phyloP scores from a whole-genome alignment of 1,140 invertebrate species.

The Lordiphosa collinella region DNA sequence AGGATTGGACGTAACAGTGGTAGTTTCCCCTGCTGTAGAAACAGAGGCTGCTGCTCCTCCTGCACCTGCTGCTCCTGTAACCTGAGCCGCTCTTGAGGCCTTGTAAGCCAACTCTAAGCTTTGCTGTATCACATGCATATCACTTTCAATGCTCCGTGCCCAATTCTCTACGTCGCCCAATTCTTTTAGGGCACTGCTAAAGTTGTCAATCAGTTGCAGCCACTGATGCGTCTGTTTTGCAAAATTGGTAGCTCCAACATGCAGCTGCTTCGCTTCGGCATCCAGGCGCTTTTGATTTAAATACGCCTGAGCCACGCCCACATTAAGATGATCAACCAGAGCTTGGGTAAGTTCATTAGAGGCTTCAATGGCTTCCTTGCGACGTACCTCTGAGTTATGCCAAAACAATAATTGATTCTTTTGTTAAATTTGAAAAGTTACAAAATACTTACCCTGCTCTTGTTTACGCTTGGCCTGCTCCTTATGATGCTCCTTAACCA shows the following conservation, averaged over 20 bases:
- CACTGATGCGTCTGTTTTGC: constrained; percentile 98
- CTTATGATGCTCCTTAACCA: constrained; percentile 92
- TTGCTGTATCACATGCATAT: constrained; percentile 95
- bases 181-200: constrained; percentile 97
- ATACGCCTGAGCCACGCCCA: constrained; percentile 98
- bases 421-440: not conserved
- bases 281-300: constrained; percentile 98
- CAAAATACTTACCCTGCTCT: constrained; percentile 85
- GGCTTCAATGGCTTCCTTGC: constrained; percentile 95
- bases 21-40: not conserved
- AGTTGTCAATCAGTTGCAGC: constrained; percentile 95
- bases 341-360: constrained; percentile 95
- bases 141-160: constrained; percentile 97
- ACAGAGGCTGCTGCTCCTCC: not conserved
- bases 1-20: constrained; percentile 4
- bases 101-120: constrained; percentile 97
- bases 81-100: constrained; percentile 82
- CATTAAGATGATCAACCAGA: constrained; percentile 97
- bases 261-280: constrained; percentile 97
- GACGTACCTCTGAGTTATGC: constrained; percentile 79
- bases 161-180: constrained; percentile 99
- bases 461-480: constrained; percentile 89
- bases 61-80: constrained; percentile 8
- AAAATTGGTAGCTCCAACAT: constrained; percentile 95
- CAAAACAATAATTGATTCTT: not conserved